phyloP scores from a whole-genome alignment of 2,797 vertebrate species.

The Zenarchopterus dispar region DNA sequence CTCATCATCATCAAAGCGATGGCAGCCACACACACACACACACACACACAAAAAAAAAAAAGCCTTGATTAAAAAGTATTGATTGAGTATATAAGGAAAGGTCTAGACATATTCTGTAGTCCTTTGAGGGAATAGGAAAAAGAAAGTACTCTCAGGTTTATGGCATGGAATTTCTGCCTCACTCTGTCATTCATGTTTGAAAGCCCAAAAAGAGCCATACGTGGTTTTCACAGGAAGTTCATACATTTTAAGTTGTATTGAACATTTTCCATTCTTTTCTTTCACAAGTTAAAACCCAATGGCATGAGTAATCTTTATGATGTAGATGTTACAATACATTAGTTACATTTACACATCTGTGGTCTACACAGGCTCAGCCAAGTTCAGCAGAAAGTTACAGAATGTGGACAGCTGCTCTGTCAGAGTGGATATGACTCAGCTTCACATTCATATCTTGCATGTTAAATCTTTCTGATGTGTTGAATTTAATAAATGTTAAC shows the following conservation, averaged over 20 bases:
- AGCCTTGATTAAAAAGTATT: slow-evolving; percentile 57
- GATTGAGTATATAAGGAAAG: slow-evolving; percentile 27
- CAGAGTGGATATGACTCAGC: slow-evolving; percentile 30
- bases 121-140: slow-evolving; percentile 3
- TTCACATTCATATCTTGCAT: slow-evolving; percentile 11
- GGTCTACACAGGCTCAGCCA: slow-evolving; percentile 20
- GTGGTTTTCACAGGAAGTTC: not conserved
- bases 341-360: slow-evolving; percentile 20
- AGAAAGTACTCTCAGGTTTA: slow-evolving; percentile 3
- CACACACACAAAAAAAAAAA: slow-evolving; percentile 2
- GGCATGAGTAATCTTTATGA: slow-evolving; percentile 15
- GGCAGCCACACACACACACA: too few relatives aligned
- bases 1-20: slow-evolving; percentile 13
- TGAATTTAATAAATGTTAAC: slow-evolving; percentile 4
- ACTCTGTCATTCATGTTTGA: slow-evolving; percentile 17
- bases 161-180: slow-evolving; percentile 16
- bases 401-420: slow-evolving; percentile 25
- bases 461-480: slow-evolving; percentile 10
- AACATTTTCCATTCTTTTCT: not conserved
- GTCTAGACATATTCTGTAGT: slow-evolving; percentile 33
- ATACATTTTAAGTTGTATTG: not conserved
- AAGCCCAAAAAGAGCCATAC: slow-evolving; percentile 6
- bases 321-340: slow-evolving; percentile 15
- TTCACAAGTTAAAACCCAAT: slow-evolving; percentile 13
- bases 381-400: slow-evolving; percentile 31